Conservation (phyloP, 2,113 vertebrate species). For the Delphinapterus leucas region DNA sequence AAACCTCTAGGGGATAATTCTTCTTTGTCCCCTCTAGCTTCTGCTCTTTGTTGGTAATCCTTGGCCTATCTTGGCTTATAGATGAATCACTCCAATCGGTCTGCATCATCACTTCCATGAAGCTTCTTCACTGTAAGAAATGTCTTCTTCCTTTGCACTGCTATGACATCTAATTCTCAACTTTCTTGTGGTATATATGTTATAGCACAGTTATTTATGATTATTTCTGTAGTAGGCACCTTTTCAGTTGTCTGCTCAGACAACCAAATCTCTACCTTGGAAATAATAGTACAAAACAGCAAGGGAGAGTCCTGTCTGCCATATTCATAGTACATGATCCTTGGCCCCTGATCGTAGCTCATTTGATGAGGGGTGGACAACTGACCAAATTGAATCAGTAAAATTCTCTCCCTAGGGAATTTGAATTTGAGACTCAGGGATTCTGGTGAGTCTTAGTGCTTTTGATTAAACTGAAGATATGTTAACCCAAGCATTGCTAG, state of each 20-base stretch:
- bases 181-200: neutral
- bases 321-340: neutral
- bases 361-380: neutral
- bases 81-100: neutral
- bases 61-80: neutral
- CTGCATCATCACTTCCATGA: neutral
- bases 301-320: neutral
- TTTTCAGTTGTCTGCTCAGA: neutral
- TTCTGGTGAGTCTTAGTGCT: neutral
- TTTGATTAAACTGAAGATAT: neutral
- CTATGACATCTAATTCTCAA: neutral
- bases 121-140: neutral
- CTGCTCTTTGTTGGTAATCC: neutral
- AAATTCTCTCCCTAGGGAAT: neutral
- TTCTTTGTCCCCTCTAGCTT: neutral
- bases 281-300: neutral
- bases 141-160: neutral
- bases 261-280: neutral
- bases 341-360: neutral
- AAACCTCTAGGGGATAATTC: neutral
- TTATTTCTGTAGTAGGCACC: neutral
- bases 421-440: neutral
- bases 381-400: neutral
- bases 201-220: neutral
- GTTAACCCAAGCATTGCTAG: neutral